Evolutionary conservation across 2,888 invertebrate species (phyloP).

Genomic region (Furcula furcula): DNA sequence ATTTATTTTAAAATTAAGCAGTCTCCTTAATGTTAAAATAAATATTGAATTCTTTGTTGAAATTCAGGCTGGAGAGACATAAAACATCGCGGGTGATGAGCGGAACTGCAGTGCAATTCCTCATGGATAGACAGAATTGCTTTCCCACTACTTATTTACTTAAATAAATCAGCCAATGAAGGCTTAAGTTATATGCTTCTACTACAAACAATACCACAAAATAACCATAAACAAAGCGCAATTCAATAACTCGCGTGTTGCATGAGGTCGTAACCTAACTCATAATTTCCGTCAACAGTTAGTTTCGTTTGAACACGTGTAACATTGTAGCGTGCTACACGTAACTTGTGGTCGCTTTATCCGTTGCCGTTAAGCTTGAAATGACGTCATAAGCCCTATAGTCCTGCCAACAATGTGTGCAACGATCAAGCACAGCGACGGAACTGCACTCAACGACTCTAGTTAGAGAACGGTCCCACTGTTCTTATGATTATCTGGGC

Average conservation of each 20-base stretch:
- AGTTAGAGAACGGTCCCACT: not conserved
- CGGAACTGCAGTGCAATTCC: too few species aligned
- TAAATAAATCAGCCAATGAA: too few species aligned
- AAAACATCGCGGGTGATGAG: too few species aligned
- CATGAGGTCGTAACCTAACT: constrained; percentile 8
- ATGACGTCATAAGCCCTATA: constrained; percentile 25
- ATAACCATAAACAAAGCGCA: not conserved
- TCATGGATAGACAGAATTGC: too few species aligned
- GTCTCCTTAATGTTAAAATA: too few species aligned
- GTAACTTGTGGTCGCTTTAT: constrained; percentile 41
- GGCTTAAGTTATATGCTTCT: too few species aligned
- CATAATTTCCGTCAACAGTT: constrained; percentile 13
- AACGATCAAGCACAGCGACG: constrained; percentile 18
- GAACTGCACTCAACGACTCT: too few species aligned
- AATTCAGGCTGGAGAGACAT: too few species aligned
- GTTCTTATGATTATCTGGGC: not conserved
- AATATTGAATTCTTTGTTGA: too few species aligned
- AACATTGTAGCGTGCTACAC: constrained; percentile 33
- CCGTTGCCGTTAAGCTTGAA: constrained; percentile 34
- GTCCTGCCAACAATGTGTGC: constrained; percentile 26
- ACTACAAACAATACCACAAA: too few species aligned
- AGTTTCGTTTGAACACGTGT: constrained; percentile 20
- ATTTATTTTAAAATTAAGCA: too few species aligned
- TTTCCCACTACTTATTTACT: too few species aligned
- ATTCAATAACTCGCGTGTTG: constrained; percentile 5